These are phyloP conservation scores for Cheiracanthium punctorium DNA, from an alignment of 2,888 invertebrate genomes.

Conservation along the genomic window DNA sequence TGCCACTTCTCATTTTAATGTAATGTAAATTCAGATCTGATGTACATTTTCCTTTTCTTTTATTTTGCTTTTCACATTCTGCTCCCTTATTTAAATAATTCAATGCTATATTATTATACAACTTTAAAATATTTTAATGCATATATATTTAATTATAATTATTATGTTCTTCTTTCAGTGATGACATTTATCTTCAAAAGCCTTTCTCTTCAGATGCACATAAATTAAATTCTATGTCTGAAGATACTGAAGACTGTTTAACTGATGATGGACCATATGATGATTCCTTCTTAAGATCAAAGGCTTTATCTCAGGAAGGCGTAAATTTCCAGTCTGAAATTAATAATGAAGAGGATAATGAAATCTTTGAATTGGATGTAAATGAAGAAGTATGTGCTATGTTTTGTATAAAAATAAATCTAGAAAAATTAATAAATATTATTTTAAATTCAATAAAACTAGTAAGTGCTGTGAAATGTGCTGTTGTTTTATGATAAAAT, in stretches of 20 bases:
- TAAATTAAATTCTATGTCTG: neutral
- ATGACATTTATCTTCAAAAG: neutral
- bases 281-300: neutral
- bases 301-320: conserved; percentile 21
- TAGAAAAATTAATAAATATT: neutral
- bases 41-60: too few species aligned
- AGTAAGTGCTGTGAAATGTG: too few species aligned
- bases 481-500: too few species aligned
- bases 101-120: too few species aligned
- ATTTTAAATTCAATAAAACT: too few species aligned
- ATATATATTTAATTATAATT: too few species aligned
- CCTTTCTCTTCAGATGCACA: neutral
- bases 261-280: conserved; percentile 22
- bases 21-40: too few species aligned
- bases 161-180: conserved; percentile 24
- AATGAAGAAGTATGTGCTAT: conserved; percentile 35
- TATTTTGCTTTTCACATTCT: too few species aligned
- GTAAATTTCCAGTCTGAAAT: conserved; percentile 37
- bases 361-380: conserved; percentile 57
- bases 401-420: conserved; percentile 48
- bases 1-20: too few species aligned
- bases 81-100: too few species aligned
- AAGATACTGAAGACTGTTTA: conserved; percentile 25
- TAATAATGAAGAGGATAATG: conserved; percentile 57
- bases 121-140: too few species aligned